Evolutionary conservation across 2,113 vertebrate species (phyloP).

Genomic region (Notarius quadriscutis): DNA sequence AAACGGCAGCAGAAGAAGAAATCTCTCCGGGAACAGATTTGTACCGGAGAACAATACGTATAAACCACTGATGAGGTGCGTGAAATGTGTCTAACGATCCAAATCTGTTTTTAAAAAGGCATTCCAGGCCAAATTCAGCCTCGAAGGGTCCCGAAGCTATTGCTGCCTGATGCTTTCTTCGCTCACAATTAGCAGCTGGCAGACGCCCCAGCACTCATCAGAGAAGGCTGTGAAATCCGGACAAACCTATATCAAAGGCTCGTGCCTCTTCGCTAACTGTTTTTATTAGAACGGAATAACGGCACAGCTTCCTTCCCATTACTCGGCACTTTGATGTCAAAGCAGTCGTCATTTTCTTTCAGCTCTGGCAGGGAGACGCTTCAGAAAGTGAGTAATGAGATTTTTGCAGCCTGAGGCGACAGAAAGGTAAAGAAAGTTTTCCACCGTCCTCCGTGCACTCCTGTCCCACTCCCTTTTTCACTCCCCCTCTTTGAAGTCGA

Average conservation of each 20-base stretch:
- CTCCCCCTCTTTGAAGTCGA: background rate
- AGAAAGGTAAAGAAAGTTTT: slow-evolving; percentile 27
- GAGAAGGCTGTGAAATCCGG: slow-evolving; percentile 30
- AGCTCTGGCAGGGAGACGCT: slow-evolving; percentile 21
- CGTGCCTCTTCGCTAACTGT: slow-evolving; percentile 20
- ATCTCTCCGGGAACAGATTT: background rate
- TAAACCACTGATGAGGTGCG: slow-evolving; percentile 21
- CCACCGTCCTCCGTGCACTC: background rate
- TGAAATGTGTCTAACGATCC: slow-evolving; percentile 24
- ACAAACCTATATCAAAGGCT: slow-evolving; percentile 32
- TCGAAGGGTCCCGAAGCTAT: background rate
- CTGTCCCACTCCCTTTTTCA: background rate
- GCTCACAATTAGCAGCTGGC: slow-evolving; percentile 24
- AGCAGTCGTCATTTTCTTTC: slow-evolving; percentile 42
- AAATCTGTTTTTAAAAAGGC: background rate
- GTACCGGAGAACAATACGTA: background rate
- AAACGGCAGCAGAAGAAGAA: background rate
- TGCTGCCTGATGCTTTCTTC: slow-evolving; percentile 2
- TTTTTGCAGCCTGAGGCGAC: slow-evolving; percentile 25
- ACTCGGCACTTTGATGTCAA: slow-evolving; percentile 47
- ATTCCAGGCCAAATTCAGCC: background rate
- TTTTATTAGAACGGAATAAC: slow-evolving; percentile 39
- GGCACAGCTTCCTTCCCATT: slow-evolving; percentile 35
- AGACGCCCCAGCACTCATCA: slow-evolving; percentile 9
- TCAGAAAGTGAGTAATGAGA: slow-evolving; percentile 46